These are phyloP conservation scores for Takifugu ocellatus DNA, from an alignment of 2,797 vertebrate genomes.

Conservation along the genomic window DNA sequence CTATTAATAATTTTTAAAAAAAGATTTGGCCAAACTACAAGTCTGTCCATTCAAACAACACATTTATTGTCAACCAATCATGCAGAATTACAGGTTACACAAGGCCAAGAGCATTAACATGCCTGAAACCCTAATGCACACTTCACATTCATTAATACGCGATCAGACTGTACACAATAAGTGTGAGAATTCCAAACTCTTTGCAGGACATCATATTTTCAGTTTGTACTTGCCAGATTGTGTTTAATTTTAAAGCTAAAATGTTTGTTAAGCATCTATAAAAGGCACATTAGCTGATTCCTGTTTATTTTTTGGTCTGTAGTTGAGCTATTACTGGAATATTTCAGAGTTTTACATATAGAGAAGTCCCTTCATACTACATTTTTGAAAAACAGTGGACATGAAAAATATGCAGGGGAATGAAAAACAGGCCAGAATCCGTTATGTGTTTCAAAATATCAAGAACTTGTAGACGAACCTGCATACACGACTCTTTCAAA, in stretches of 20 bases:
- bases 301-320: background rate
- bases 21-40: background rate
- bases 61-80: background rate
- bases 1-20: too few species aligned
- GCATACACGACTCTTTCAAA: background rate
- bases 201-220: constrained; percentile 4
- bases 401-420: too few species aligned
- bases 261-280: background rate
- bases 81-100: background rate
- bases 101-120: background rate
- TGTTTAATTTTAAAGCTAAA: constrained; percentile 26
- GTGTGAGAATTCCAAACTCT: constrained; percentile 1
- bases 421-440: too few species aligned
- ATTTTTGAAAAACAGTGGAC: too few species aligned
- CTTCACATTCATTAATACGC: constrained; percentile 4
- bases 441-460: too few species aligned
- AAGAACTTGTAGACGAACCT: too few species aligned
- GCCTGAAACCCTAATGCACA: background rate
- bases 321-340: background rate
- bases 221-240: constrained; percentile 19
- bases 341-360: too few species aligned
- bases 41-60: background rate
- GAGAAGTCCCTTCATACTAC: too few species aligned
- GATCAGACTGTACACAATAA: background rate
- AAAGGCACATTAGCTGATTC: background rate